phyloP scores from a whole-genome alignment of 1,140 invertebrate genomes.

The Bombus pyrosoma region DNA sequence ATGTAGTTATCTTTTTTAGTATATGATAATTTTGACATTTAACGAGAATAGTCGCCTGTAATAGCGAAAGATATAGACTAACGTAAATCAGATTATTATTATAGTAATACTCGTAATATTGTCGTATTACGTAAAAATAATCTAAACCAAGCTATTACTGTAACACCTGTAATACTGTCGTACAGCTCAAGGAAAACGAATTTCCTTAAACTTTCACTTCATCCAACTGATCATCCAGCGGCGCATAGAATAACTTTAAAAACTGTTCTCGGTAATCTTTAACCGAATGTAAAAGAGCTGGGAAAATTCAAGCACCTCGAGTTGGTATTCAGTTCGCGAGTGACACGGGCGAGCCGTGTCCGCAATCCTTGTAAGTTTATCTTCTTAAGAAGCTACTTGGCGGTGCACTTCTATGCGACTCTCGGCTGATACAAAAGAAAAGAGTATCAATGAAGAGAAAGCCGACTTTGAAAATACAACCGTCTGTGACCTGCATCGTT shows the following conservation, averaged over 20 bases:
- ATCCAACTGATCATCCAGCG: not conserved
- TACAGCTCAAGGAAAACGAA: not conserved
- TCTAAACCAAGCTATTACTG: no score
- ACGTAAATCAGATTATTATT: no score
- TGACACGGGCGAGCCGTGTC: not conserved
- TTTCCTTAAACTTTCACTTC: not conserved
- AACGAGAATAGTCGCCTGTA: no score
- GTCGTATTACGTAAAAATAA: no score
- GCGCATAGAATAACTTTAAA: not conserved
- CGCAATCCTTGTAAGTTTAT: slow-evolving; percentile 8
- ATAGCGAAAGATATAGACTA: no score
- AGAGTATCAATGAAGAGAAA: slow-evolving; percentile 14
- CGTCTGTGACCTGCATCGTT: not conserved
- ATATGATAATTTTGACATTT: no score
- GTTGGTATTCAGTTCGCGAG: not conserved
- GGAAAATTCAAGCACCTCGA: not conserved
- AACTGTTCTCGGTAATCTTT: not conserved
- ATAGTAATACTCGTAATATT: no score
- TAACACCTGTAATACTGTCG: no score
- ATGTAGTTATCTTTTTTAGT: no score
- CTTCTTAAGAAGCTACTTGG: slow-evolving; percentile 14
- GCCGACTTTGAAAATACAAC: not conserved
- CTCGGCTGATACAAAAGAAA: slow-evolving; percentile 7
- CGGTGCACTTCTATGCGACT: not conserved
- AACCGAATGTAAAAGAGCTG: not conserved